phyloP scores from a whole-genome alignment of 2,888 invertebrate genomes.

The Andrena bicolor region DNA sequence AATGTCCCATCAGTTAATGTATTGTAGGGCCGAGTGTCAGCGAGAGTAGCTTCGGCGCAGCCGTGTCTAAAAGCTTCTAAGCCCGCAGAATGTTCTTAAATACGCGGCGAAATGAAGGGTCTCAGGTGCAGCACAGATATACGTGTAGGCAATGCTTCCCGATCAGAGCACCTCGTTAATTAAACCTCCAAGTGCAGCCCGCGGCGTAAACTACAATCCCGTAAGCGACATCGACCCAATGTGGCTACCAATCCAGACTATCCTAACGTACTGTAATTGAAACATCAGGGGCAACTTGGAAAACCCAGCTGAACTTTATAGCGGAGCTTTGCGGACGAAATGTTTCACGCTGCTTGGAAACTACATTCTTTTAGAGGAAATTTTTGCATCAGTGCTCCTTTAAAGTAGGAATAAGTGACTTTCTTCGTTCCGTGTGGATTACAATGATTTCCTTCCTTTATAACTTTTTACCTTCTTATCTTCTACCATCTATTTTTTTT shows the following conservation, averaged over 20 bases:
- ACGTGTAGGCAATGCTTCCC: slow-evolving; percentile 11
- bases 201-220: slow-evolving; percentile 42
- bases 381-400: too few species aligned
- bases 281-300: slow-evolving; percentile 1
- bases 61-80: background rate
- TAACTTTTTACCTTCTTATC: too few species aligned
- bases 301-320: background rate
- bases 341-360: too few species aligned
- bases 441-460: too few species aligned
- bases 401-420: too few species aligned
- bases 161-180: slow-evolving; percentile 63
- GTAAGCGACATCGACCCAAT: slow-evolving; percentile 36
- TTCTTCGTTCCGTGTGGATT: too few species aligned
- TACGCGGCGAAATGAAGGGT: background rate
- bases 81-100: slow-evolving; percentile 32
- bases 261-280: slow-evolving; percentile 12
- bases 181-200: slow-evolving; percentile 48
- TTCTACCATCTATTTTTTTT: too few species aligned
- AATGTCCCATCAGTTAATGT: background rate
- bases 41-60: background rate
- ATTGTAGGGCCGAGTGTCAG: background rate
- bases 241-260: slow-evolving; percentile 30
- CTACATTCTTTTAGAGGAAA: background rate
- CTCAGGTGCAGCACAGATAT: slow-evolving; percentile 18
- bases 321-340: too few species aligned